Base-by-base conservation (phyloP, 2,888 invertebrate genomes). In the Erynnis tages region DNA sequence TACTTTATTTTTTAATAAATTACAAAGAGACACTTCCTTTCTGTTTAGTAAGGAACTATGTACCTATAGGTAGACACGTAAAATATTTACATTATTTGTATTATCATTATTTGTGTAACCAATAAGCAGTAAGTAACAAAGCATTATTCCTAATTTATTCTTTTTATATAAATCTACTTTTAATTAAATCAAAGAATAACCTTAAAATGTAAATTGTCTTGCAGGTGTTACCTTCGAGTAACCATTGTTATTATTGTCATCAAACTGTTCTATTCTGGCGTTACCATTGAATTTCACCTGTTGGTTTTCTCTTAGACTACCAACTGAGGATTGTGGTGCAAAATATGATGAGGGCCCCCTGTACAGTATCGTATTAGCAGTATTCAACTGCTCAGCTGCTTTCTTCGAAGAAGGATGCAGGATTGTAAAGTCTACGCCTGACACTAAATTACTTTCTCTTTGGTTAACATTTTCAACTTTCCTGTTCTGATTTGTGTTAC, bases 301-400 rank as follows among this genome's bases (percentile, higher is more conserved):
- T 41, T 44, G 62, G 59, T 60, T 71, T n/a, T 56, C 44, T 56
- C 65, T 66, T 57, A 87, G 67, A 47, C 67, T 79, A n/a, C 84
- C 87, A 29, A 87, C 70, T 27, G 85, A 84, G 2, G 76, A 71
- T 58, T 88, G 88, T 11, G 87, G 84, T 27, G 85, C 84, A 0
- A 71, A 82, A 54, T 88, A 89, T 0, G 89, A 88, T n/a, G 86
- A 85, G 4, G 84, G 86, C 0, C 87, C 88, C 38, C 73, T 67
- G 52, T 88, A 89, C 11, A 84, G 55, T 11, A 65, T 66, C 2
- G 21, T 44, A 56, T 68, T 74, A 6, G 76, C 54, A 48, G 61
- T 67, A 54, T 66, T 69, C 25, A 62, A 57, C 53, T 65, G 62
- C 21, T 63, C 63, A 25, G 63, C 56, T 54, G 71, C 69, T 57